phyloP scores from a whole-genome alignment of 2,888 invertebrate genomes.

The Mylabris sibirica region DNA sequence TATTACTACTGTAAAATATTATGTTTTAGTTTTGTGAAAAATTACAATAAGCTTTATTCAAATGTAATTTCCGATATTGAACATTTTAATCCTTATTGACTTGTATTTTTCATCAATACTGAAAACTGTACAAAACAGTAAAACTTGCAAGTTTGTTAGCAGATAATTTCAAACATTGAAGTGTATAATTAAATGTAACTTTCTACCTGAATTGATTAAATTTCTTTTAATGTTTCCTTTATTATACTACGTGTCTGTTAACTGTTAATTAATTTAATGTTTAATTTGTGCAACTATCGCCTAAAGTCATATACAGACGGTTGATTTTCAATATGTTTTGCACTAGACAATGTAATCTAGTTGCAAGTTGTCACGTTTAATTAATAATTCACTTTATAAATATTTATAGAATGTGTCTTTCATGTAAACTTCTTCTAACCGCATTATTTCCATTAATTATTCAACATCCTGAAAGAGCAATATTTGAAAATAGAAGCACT shows the following conservation, averaged over 20 bases:
- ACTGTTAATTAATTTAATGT: background rate
- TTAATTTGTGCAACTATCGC: background rate
- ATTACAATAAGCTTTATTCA: background rate
- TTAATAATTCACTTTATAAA: background rate
- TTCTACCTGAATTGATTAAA: no score
- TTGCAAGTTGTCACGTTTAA: background rate
- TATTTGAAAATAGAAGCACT: no score
- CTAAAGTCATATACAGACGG: background rate
- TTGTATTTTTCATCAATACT: background rate
- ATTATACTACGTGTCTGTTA: no score
- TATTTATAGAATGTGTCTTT: background rate
- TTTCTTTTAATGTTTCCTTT: no score
- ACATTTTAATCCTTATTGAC: background rate
- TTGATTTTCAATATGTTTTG: background rate
- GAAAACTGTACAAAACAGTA: background rate
- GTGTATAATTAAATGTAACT: no score
- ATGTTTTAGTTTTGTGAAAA: background rate
- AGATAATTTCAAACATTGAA: background rate
- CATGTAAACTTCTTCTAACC: background rate
- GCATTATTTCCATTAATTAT: no score
- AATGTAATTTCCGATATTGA: background rate
- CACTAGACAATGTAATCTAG: background rate
- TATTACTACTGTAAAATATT: background rate
- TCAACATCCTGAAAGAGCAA: no score
- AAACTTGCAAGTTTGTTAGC: background rate